Evolutionary conservation across 2,888 invertebrate species (phyloP).

Genomic region (Chloroclysta siterata): DNA sequence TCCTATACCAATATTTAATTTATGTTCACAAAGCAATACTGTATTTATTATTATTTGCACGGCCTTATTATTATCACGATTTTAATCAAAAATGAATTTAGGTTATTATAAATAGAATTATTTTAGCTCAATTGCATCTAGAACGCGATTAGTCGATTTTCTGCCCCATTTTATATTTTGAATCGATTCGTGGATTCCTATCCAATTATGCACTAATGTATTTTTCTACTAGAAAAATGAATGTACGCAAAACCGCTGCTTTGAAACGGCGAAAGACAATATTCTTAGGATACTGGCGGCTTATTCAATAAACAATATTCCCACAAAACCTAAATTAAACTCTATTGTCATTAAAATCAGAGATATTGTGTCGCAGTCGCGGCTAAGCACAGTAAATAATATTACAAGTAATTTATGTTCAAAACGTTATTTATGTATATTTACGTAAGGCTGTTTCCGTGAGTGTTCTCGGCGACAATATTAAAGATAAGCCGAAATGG

Average conservation of each 20-base stretch:
- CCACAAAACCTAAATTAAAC: conserved; percentile 21
- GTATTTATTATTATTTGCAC: not conserved
- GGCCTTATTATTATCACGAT: not conserved
- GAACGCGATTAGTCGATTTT: too few relatives aligned
- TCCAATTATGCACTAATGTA: too few relatives aligned
- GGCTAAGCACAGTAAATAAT: conserved; percentile 23
- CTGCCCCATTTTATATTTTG: too few relatives aligned
- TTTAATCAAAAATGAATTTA: not conserved
- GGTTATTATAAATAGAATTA: too few relatives aligned
- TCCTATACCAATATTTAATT: conserved; percentile 5
- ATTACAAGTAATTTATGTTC: conserved; percentile 58
- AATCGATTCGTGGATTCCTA: too few relatives aligned
- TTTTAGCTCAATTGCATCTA: too few relatives aligned
- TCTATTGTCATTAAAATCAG: conserved; percentile 33
- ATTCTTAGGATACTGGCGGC: not conserved
- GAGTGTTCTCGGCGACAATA: conserved; percentile 56
- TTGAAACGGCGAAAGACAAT: not conserved
- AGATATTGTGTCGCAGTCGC: conserved; percentile 39
- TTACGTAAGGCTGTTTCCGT: conserved; percentile 66
- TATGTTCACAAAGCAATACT: not conserved
- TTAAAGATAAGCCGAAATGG: conserved; percentile 62
- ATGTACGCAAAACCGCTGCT: not conserved
- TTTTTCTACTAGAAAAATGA: not conserved
- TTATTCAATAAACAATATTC: conserved; percentile 16
- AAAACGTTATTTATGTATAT: conserved; percentile 63